These are phyloP conservation scores for Liodrosophila aerea DNA, from an alignment of 2,888 invertebrate genomes.

Conservation along the genomic window DNA sequence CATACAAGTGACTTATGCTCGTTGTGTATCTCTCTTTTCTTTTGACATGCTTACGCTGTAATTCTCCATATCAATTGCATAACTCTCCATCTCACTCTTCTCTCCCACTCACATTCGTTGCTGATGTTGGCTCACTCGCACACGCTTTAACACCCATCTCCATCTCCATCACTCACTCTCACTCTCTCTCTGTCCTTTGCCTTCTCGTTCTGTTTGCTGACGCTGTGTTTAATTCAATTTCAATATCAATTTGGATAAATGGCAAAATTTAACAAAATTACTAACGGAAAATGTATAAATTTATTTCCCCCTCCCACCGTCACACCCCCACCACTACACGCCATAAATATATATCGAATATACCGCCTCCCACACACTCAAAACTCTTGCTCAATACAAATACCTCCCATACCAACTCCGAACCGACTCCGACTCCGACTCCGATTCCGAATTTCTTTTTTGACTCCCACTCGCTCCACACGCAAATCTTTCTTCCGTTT, in stretches of 20 bases:
- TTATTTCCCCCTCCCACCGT: slow-evolving; percentile 35
- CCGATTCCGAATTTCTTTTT: slow-evolving; percentile 18
- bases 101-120: slow-evolving; percentile 6
- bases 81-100: slow-evolving; percentile 10
- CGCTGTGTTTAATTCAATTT: slow-evolving; percentile 40
- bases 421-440: not conserved
- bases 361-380: slow-evolving; percentile 29
- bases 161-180: not conserved
- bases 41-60: slow-evolving; percentile 73
- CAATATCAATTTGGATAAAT: slow-evolving; percentile 55
- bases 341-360: slow-evolving; percentile 10
- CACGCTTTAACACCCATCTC: too few relatives aligned
- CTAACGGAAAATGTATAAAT: slow-evolving; percentile 69
- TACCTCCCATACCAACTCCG: slow-evolving; percentile 1
- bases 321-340: not conserved
- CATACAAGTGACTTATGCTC: slow-evolving; percentile 78
- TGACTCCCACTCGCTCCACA: slow-evolving; percentile 20
- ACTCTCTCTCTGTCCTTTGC: slow-evolving; percentile 3
- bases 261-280: slow-evolving; percentile 52
- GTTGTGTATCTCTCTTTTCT: slow-evolving; percentile 78
- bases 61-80: slow-evolving; percentile 47
- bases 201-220: slow-evolving; percentile 18
- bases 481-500: slow-evolving; percentile 15
- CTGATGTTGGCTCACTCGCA: too few relatives aligned
- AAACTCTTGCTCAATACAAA: slow-evolving; percentile 20